Evolutionary conservation across 2,888 invertebrate genomes (phyloP).

Genomic region (Lydus trimaculatus): DNA sequence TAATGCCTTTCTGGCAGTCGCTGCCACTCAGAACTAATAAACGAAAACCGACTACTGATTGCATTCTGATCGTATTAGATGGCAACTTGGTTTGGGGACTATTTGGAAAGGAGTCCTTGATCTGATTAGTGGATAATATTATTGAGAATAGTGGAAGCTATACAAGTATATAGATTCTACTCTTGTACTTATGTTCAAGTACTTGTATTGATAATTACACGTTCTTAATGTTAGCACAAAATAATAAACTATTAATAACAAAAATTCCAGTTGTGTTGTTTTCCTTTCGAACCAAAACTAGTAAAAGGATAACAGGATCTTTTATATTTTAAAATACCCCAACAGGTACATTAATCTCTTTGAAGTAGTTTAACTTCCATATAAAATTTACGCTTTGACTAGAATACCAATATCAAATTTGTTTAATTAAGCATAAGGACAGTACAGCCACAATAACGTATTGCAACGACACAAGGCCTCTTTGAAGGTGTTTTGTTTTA

Average conservation of each 20-base stretch:
- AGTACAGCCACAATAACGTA: constrained; percentile 44
- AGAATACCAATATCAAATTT: constrained; percentile 43
- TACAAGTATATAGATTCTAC: neutral
- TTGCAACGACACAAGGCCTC: constrained; percentile 37
- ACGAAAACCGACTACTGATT: constrained; percentile 36
- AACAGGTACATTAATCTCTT: constrained; percentile 15
- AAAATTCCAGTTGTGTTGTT: neutral
- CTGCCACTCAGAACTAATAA: constrained; percentile 40
- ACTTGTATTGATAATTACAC: neutral
- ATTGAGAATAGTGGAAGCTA: neutral
- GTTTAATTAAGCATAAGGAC: constrained; percentile 47
- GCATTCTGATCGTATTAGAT: constrained; percentile 29
- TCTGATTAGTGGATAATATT: constrained; percentile 2
- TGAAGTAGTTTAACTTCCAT: constrained; percentile 21
- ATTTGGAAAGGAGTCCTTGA: neutral
- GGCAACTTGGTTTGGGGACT: constrained; percentile 6
- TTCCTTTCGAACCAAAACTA: neutral
- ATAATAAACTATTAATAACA: neutral
- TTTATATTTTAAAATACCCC: constrained; percentile 6
- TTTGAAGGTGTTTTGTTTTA: constrained; percentile 40
- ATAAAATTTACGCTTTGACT: constrained; percentile 18
- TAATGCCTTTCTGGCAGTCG: constrained; percentile 35
- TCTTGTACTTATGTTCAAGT: neutral
- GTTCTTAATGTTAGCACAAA: neutral
- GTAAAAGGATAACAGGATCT: constrained; percentile 4